A percentile compares a stretch with the other conserved stretches of the same genome.
Evolutionary conservation across 1,140 invertebrate genomes (phyloP).

Genomic region (Brachionus rotundiformis): DNA sequence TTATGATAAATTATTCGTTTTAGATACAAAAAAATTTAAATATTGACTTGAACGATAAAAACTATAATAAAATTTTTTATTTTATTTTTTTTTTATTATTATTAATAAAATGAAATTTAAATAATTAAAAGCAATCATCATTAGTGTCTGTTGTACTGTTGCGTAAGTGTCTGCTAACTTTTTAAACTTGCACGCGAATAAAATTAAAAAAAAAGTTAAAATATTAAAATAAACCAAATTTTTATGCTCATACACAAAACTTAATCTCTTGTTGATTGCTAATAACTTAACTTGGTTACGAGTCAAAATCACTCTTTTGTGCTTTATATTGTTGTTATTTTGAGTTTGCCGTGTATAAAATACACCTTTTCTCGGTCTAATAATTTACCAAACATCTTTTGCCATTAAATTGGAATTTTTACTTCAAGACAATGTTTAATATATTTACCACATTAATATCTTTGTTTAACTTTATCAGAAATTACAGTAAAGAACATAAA

Average conservation of each 20-base stretch:
- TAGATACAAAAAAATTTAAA: background rate
- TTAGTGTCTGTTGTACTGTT: background rate
- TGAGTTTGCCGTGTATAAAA: background rate
- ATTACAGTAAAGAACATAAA: too few species aligned
- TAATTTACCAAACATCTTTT: too few species aligned
- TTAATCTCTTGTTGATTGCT: background rate
- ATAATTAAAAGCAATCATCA: background rate
- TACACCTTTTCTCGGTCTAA: background rate
- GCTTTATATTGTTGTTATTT: background rate
- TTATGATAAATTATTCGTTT: conserved; percentile 32
- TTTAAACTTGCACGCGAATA: background rate
- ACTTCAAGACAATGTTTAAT: too few species aligned
- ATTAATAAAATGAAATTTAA: background rate
- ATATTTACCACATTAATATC: too few species aligned
- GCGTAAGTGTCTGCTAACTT: background rate
- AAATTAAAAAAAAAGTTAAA: background rate
- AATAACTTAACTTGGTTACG: conserved; percentile 20
- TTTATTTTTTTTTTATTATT: background rate
- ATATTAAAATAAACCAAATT: background rate
- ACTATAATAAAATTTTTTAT: background rate
- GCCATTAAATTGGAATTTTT: too few species aligned
- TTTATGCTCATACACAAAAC: background rate
- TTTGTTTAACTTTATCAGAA: too few species aligned
- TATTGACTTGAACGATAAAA: background rate
- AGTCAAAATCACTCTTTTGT: conserved; percentile 8